These are phyloP conservation scores for Isurus oxyrinchus DNA, from an alignment of 2,113 vertebrate genomes.

Conservation along the genomic window DNA sequence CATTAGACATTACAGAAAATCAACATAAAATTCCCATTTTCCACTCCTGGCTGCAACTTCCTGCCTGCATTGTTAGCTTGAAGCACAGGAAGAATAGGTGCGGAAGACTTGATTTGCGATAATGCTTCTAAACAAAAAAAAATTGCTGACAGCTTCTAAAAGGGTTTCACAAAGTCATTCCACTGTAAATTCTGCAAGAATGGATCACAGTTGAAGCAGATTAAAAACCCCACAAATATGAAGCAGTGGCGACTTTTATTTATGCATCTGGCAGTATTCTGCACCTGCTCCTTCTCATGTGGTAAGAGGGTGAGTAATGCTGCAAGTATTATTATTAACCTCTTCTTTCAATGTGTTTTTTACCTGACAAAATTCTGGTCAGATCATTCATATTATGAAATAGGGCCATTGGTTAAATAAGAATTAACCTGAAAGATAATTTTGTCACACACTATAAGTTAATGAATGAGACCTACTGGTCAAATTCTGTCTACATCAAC, in stretches of 20 bases:
- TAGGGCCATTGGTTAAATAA: neutral
- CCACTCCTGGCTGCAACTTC: neutral
- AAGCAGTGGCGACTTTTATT: conserved; percentile 3
- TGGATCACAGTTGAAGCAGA: neutral
- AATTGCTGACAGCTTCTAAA: conserved; percentile 14
- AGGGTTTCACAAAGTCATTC: neutral
- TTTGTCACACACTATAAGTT: neutral
- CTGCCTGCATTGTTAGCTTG: neutral
- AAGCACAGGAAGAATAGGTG: conserved; percentile 21
- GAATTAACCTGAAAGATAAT: neutral
- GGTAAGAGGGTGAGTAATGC: neutral
- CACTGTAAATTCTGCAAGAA: neutral
- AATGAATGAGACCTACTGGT: neutral
- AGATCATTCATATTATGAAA: neutral
- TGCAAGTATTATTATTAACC: neutral
- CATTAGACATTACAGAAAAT: neutral
- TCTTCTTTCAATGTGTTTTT: neutral
- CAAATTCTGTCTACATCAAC: neutral
- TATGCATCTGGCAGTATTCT: neutral
- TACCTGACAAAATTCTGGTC: neutral
- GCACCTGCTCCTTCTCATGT: neutral
- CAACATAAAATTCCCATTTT: neutral
- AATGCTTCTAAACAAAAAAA: neutral
- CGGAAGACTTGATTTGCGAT: conserved; percentile 1
- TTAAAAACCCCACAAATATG: neutral